phyloP scores from a whole-genome alignment of 2,888 invertebrate genomes.

The Tiliacea aurago region DNA sequence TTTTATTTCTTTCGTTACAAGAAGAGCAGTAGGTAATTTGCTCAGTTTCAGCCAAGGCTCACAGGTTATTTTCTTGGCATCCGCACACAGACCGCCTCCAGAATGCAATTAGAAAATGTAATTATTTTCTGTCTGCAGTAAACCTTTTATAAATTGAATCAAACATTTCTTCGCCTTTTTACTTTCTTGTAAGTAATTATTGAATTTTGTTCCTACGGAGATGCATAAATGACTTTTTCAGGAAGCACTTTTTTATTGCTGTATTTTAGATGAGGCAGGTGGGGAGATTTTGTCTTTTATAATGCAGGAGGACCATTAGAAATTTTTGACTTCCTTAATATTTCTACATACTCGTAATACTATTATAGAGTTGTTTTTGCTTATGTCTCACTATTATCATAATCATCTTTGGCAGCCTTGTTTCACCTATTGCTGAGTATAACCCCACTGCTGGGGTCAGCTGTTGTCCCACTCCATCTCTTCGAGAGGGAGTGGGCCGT shows the following conservation, averaged over 20 bases:
- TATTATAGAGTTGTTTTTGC: not conserved
- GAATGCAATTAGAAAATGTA: slow-evolving; percentile 54
- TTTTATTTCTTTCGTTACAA: not conserved
- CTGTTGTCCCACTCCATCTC: too few species aligned
- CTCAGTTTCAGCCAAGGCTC: slow-evolving; percentile 6
- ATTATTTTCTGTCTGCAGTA: slow-evolving; percentile 45
- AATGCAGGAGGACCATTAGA: not conserved
- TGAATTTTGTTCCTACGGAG: slow-evolving; percentile 5
- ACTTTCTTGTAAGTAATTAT: slow-evolving; percentile 1
- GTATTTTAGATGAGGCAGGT: not conserved
- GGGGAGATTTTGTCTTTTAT: too few species aligned
- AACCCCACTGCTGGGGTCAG: too few species aligned
- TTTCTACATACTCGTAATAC: not conserved
- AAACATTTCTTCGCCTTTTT: slow-evolving; percentile 13
- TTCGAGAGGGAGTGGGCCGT: too few species aligned
- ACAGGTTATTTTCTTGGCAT: slow-evolving; percentile 26
- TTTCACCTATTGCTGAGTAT: not conserved
- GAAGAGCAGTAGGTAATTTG: not conserved
- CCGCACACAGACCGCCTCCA: slow-evolving; percentile 30
- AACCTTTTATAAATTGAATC: slow-evolving; percentile 42
- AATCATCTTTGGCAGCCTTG: not conserved
- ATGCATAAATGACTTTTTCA: not conserved
- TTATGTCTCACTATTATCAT: not conserved
- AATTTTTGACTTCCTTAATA: not conserved
- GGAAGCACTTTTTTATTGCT: not conserved